Percentiles rank a stretch among this genome's conserved stretches.
phyloP scores from a whole-genome alignment of 2,888 invertebrate species.

The Pristionchus maxplancki region DNA sequence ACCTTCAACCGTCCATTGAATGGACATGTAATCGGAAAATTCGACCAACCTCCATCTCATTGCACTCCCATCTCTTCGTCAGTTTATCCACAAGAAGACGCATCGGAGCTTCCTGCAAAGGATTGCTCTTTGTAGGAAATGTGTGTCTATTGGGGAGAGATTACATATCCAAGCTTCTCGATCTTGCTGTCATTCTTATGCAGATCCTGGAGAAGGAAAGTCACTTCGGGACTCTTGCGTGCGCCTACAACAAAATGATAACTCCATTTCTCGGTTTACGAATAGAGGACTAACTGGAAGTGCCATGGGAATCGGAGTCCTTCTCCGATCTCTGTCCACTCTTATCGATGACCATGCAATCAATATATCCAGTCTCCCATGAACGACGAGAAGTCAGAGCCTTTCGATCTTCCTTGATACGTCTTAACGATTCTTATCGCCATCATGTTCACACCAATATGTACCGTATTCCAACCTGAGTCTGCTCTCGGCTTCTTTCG shows the following conservation, averaged over 20 bases:
- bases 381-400: not conserved
- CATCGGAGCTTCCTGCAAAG: not conserved
- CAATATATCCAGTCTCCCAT: not conserved
- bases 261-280: not conserved
- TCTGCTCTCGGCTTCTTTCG: constrained; percentile 8
- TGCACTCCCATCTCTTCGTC: not conserved
- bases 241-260: not conserved
- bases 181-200: constrained; percentile 18
- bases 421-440: not conserved
- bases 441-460: not conserved
- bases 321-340: not conserved
- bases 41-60: not conserved
- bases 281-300: not conserved
- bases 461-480: not conserved
- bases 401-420: constrained; percentile 19
- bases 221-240: not conserved
- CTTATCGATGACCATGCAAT: not conserved
- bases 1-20: constrained; percentile 2
- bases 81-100: not conserved
- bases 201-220: constrained; percentile 37
- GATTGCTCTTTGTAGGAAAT: not conserved
- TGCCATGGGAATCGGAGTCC: not conserved
- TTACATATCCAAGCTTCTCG: not conserved
- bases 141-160: not conserved
- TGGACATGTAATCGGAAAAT: not conserved